Conservation (phyloP, 2,113 vertebrate genomes). For the Mobula birostris region DNA sequence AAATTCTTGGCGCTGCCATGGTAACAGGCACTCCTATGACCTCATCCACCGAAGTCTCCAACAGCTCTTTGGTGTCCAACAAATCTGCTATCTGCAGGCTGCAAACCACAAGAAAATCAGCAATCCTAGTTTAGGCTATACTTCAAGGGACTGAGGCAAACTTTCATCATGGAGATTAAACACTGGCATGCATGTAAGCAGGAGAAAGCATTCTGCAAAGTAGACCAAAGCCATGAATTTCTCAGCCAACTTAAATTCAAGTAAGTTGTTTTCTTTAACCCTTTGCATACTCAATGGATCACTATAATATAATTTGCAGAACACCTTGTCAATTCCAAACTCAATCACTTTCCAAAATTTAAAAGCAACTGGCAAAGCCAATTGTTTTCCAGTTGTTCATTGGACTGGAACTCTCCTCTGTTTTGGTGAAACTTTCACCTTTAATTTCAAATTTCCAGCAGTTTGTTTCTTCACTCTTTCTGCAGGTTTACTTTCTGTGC, state of each 20-base stretch:
- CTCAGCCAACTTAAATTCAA: neutral
- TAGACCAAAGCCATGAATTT: neutral
- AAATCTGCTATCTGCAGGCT: conserved; percentile 57
- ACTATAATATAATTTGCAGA: too few relatives aligned
- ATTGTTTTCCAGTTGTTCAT: neutral
- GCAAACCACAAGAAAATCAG: conserved; percentile 40
- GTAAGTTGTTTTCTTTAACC: neutral
- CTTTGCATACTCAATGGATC: conserved; percentile 19
- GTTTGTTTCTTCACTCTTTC: neutral
- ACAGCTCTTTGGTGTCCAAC: conserved; percentile 57
- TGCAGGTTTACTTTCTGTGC: neutral
- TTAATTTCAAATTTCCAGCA: neutral
- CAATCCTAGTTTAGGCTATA: neutral
- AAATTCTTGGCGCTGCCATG: conserved; percentile 43
- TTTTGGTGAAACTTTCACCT: neutral
- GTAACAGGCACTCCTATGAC: conserved; percentile 48
- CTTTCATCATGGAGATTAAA: too few relatives aligned
- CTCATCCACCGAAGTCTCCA: conserved; percentile 70
- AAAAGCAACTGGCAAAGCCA: neutral
- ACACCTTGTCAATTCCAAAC: neutral
- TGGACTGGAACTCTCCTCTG: neutral
- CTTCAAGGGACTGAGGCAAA: neutral
- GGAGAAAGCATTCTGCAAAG: neutral
- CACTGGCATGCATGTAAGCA: neutral
- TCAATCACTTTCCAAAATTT: neutral